These are phyloP conservation scores for Crematogaster levior DNA, from an alignment of 2,888 invertebrate genomes.

Conservation along the genomic window DNA sequence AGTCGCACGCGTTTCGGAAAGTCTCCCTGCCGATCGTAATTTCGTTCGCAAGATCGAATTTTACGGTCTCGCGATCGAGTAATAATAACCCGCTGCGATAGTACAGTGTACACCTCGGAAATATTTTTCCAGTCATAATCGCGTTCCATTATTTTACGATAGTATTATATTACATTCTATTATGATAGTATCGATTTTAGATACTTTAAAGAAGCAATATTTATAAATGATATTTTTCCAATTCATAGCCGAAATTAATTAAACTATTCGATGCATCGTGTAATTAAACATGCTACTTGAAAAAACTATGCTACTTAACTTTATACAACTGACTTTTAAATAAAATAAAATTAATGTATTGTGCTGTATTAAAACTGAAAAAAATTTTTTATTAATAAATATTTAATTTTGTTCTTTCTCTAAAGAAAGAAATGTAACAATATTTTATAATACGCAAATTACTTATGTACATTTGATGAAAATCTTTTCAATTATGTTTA, in stretches of 20 bases:
- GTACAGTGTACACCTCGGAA: constrained; percentile 5
- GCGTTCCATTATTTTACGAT: constrained; percentile 37
- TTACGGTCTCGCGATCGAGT: constrained; percentile 45
- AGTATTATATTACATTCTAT: too few species aligned
- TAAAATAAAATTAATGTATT: not conserved
- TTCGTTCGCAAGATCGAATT: constrained; percentile 49
- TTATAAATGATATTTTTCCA: constrained; percentile 23
- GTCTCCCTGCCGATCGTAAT: constrained; percentile 20
- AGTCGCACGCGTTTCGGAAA: constrained; percentile 31
- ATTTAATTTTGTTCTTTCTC: too few species aligned
- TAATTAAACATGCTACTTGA: not conserved
- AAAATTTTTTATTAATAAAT: not conserved
- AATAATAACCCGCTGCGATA: constrained; percentile 46
- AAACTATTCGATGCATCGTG: not conserved
- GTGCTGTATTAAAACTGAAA: not conserved
- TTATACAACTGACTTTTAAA: not conserved
- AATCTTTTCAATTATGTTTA: not conserved
- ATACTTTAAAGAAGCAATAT: constrained; percentile 21
- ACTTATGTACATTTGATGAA: not conserved
- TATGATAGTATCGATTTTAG: constrained; percentile 42
- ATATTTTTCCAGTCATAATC: constrained; percentile 49
- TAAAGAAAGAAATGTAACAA: not conserved
- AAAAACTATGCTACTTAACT: too few species aligned
- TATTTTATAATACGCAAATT: not conserved
- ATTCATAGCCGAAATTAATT: constrained; percentile 27